Evolutionary conservation across 2,797 vertebrate species (phyloP).

Genomic region (Coluber constrictor): DNA sequence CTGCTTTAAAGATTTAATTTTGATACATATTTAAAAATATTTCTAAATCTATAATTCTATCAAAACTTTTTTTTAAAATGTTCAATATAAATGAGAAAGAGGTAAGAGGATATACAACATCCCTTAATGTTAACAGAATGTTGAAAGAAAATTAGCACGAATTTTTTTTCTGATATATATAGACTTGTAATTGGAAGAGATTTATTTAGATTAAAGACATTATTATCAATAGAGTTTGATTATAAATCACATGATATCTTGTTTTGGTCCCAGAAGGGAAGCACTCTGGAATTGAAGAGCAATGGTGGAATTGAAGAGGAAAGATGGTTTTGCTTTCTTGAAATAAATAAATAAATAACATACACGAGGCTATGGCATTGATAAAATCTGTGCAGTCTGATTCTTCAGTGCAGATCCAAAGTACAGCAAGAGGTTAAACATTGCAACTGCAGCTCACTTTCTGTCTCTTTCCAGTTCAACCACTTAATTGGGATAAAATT

Average conservation of each 20-base stretch:
- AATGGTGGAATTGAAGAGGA: background rate
- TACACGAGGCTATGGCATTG: background rate
- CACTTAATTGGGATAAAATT: background rate
- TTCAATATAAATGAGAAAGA: background rate
- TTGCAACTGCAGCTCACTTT: background rate
- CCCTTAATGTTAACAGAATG: background rate
- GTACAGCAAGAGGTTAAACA: background rate
- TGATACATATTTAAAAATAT: background rate
- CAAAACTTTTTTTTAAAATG: background rate
- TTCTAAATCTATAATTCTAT: background rate
- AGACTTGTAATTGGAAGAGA: background rate
- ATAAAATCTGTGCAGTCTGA: background rate
- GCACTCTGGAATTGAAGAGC: background rate
- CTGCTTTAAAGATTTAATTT: background rate
- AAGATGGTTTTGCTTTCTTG: background rate
- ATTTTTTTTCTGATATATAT: background rate
- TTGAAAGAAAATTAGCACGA: background rate
- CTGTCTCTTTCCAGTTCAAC: background rate
- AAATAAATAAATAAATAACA: background rate
- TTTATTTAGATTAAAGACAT: background rate
- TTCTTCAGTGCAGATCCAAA: background rate
- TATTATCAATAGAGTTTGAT: background rate
- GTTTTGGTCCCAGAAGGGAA: background rate
- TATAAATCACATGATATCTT: background rate
- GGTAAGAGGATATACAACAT: background rate